Evolutionary conservation across 2,888 invertebrate genomes (phyloP).

Genomic region (Harpagoxenus sublaevis): DNA sequence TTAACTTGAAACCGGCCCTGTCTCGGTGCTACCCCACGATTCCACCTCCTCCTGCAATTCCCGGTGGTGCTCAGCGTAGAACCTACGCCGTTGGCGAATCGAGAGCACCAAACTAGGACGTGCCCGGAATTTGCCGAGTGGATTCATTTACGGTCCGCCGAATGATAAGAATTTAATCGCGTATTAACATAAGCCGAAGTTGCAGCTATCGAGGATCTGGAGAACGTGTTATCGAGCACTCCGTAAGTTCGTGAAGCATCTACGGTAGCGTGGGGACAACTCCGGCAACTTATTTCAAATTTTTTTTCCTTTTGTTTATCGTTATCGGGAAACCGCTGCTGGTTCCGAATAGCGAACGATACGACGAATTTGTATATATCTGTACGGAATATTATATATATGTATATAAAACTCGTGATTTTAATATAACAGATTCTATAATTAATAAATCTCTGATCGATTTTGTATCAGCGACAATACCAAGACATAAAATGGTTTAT

Average conservation of each 20-base stretch:
- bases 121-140: conserved; percentile 72
- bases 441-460: not conserved
- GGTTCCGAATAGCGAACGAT: not conserved
- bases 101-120: conserved; percentile 66
- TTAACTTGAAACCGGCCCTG: conserved; percentile 31
- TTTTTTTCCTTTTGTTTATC: not conserved
- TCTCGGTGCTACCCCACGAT: conserved; percentile 4
- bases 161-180: conserved; percentile 75
- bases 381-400: not conserved
- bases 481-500: not conserved
- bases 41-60: conserved; percentile 28
- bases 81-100: conserved; percentile 54
- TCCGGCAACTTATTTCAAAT: conserved; percentile 25
- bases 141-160: conserved; percentile 75
- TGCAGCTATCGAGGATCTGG: conserved; percentile 51
- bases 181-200: conserved; percentile 73
- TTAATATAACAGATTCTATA: conserved; percentile 7
- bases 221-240: conserved; percentile 48
- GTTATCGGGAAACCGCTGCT: not conserved
- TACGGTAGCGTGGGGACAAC: not conserved
- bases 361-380: not conserved
- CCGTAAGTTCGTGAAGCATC: conserved; percentile 24
- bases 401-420: not conserved
- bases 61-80: conserved; percentile 19
- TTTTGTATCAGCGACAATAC: no score